A percentile compares a stretch with the other conserved stretches of the same genome.
These are phyloP conservation scores for Macropis europaea DNA, from an alignment of 2,888 invertebrate species.

Conservation along the genomic window DNA sequence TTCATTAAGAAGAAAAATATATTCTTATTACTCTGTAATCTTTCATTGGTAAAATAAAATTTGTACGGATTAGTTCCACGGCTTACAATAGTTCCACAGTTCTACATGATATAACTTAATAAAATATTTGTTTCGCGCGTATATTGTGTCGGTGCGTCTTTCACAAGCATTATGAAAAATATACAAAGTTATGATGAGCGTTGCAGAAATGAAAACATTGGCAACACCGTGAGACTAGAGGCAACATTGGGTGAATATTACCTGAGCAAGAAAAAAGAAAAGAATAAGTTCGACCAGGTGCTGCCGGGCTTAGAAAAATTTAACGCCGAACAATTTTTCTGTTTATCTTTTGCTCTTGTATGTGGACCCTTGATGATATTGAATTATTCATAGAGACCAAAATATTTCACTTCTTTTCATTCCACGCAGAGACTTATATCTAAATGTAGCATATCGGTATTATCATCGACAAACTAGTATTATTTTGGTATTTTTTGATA, in stretches of 20 bases:
- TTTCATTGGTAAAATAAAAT: too few relatives aligned
- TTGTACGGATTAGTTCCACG: too few relatives aligned
- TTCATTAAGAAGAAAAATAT: too few relatives aligned
- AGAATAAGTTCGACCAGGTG: slow-evolving; percentile 10
- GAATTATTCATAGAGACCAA: slow-evolving; percentile 24
- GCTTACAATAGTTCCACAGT: too few relatives aligned
- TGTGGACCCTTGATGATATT: slow-evolving; percentile 37
- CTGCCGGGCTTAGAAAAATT: slow-evolving; percentile 74
- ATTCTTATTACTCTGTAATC: too few relatives aligned
- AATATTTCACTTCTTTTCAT: background rate
- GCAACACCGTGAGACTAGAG: slow-evolving; percentile 29
- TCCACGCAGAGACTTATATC: slow-evolving; percentile 5
- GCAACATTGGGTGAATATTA: slow-evolving; percentile 15
- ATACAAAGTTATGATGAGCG: background rate
- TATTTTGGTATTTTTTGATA: too few relatives aligned
- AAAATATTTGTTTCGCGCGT: background rate
- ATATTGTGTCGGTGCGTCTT: background rate
- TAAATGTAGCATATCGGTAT: too few relatives aligned
- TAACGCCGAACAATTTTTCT: slow-evolving; percentile 75
- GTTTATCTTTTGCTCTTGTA: slow-evolving; percentile 76
- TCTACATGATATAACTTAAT: background rate
- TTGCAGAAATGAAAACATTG: slow-evolving; percentile 37
- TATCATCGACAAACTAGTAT: too few relatives aligned
- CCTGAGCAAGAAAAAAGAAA: slow-evolving; percentile 61
- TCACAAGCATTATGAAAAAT: background rate